Percentiles rank a stretch among this genome's conserved stretches.
Evolutionary conservation across 2,888 invertebrate species (phyloP).

Genomic region (Perdita meconis): DNA sequence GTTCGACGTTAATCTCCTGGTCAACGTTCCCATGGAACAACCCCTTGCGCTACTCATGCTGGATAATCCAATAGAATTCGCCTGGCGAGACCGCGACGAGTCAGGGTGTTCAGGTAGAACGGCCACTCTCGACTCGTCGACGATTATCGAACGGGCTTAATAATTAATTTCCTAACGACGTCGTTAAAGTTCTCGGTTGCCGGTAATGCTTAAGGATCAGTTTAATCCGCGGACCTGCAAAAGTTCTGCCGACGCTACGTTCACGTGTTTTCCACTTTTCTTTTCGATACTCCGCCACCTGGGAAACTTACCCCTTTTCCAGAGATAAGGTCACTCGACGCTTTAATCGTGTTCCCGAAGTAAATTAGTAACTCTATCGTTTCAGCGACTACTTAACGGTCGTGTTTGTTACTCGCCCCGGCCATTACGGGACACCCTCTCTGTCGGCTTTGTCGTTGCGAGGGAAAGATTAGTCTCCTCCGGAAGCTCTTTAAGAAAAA

Average conservation of each 20-base stretch:
- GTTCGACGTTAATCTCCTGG: conserved; percentile 55
- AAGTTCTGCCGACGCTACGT: conserved; percentile 28
- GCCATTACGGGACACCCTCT: background rate
- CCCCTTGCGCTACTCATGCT: conserved; percentile 30
- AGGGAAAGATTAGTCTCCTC: background rate
- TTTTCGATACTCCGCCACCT: background rate
- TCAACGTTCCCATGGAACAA: conserved; percentile 16
- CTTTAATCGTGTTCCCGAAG: conserved; percentile 21
- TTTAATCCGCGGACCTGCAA: conserved; percentile 50
- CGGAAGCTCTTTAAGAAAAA: background rate
- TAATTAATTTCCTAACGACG: conserved; percentile 68
- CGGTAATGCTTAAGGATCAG: conserved; percentile 57
- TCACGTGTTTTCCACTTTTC: conserved; percentile 27
- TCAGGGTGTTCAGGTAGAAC: conserved; percentile 48
- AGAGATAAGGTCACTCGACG: background rate
- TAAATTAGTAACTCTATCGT: background rate
- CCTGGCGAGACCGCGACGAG: conserved; percentile 47
- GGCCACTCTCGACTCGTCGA: conserved; percentile 43
- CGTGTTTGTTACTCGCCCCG: background rate
- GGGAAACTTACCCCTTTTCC: background rate
- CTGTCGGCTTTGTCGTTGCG: background rate
- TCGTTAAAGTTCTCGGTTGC: conserved; percentile 55
- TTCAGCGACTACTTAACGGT: conserved; percentile 13
- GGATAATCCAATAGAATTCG: conserved; percentile 68
- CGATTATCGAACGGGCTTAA: conserved; percentile 68